Evolutionary conservation across 37 sponge, comb jelly and placozoan species (phyloP).

Genomic region (Aplysina aerophoba): DNA sequence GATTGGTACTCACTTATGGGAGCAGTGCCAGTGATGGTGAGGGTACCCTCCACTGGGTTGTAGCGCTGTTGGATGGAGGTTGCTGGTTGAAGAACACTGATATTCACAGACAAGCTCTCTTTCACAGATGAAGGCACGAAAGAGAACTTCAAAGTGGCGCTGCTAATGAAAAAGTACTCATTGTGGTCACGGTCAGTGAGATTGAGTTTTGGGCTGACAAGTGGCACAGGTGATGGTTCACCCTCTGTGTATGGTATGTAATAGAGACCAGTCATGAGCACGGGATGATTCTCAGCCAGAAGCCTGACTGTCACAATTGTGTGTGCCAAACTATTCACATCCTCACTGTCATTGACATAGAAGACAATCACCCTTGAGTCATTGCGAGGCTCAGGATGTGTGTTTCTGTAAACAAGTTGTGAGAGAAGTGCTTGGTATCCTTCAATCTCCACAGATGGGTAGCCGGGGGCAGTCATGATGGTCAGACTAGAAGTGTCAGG

Average conservation of each 20-base stretch:
- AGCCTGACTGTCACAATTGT: conserved; percentile 57
- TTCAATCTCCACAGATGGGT: conserved; percentile 42
- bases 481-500: conserved; percentile 30
- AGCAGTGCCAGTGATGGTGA: conserved; percentile 65
- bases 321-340: conserved; percentile 45
- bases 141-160: conserved; percentile 51
- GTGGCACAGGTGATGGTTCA: conserved; percentile 33
- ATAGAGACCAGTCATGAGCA: conserved; percentile 37
- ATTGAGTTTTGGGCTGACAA: conserved; percentile 55
- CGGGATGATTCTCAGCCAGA: conserved; percentile 75
- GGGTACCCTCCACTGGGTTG: conserved; percentile 43
- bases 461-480: conserved; percentile 37
- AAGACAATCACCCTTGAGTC: conserved; percentile 67
- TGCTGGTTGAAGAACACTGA: conserved; percentile 6
- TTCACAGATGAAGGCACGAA: conserved; percentile 43
- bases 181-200: conserved; percentile 86
- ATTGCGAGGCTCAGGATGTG: conserved; percentile 73
- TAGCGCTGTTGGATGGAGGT: conserved; percentile 43
- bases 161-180: conserved; percentile 77
- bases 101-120: conserved; percentile 72
- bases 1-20: conserved; percentile 58
- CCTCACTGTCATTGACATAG: conserved; percentile 68
- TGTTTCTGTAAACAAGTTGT: conserved; percentile 71
- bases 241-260: conserved; percentile 59
- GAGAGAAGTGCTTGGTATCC: conserved; percentile 66